Conservation (phyloP, 30 jellyfish, hydroid and myxozoan species). For the Aurelia aurita complex sp. Pacific region DNA sequence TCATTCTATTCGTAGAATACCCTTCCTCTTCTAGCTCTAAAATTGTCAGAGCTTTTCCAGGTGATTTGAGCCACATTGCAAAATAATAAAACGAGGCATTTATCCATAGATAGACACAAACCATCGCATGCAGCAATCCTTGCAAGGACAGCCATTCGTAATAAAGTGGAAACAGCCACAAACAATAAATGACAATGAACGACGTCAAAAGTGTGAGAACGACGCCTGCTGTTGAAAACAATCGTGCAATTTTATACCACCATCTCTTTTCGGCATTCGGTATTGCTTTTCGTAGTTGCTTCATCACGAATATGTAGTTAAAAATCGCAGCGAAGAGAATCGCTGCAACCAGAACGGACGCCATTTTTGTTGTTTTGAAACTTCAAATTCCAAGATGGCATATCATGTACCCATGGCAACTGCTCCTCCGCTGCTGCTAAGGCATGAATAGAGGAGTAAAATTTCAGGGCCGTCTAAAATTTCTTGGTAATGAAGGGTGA, state of each 20-base stretch:
- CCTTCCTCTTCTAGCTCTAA: slow-evolving; percentile 59
- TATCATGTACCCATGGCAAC: no score
- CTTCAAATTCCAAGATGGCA: no score
- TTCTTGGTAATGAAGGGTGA: no score
- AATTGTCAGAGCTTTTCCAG: slow-evolving; percentile 76
- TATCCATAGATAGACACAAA: slow-evolving; percentile 78
- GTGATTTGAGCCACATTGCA: slow-evolving; percentile 67
- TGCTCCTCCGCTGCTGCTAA: no score
- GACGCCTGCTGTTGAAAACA: slow-evolving; percentile 27
- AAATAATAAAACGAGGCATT: slow-evolving; percentile 72
- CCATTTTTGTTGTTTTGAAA: slow-evolving; percentile 44
- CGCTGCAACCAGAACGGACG: slow-evolving; percentile 25
- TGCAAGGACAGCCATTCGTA: slow-evolving; percentile 22
- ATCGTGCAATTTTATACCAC: slow-evolving; percentile 41
- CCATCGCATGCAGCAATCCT: slow-evolving; percentile 39
- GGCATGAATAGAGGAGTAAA: no score
- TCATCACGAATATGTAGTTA: slow-evolving; percentile 27
- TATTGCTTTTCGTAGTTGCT: slow-evolving; percentile 3
- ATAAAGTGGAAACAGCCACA: slow-evolving; percentile 49
- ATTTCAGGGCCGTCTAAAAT: no score
- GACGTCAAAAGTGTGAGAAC: slow-evolving; percentile 34
- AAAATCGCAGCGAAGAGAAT: slow-evolving; percentile 5
- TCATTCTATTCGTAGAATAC: slow-evolving; percentile 21
- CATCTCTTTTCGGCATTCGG: slow-evolving; percentile 9
- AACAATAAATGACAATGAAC: slow-evolving; percentile 30